Base-by-base conservation (phyloP, 2,113 vertebrate genomes). In the Anolis sagrei region DNA sequence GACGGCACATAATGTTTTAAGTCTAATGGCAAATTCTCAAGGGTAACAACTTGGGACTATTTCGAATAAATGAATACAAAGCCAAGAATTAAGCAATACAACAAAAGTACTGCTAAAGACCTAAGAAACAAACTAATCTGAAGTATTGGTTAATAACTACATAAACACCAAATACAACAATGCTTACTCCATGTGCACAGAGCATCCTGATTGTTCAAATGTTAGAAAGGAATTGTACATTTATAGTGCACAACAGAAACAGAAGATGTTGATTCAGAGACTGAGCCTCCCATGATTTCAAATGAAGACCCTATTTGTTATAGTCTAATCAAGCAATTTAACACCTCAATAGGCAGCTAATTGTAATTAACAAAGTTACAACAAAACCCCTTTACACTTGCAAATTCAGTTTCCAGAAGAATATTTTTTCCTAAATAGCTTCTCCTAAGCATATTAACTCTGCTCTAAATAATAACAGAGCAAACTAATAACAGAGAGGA, bases 141-240 rank as follows among this genome's bases (percentile, higher is more conserved):
- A 93, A 94, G 93, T 84, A 94, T 9, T 89, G 89, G 79, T 86
- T 87, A 92, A 90, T 80, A 88, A 85, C 92, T 92, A 86, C 75
- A 89, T 80, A 91, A 88, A 84, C 87, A 95, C 88, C 19, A 44
- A 64, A 95, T 18, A 73, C 39, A 32, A 27, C 25, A 84, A 25
- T 68, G 74, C 16, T 68, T 32, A 54, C 62, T 69, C 62, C n/a
- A 54, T 77, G 36, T 49, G n/a, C 58, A 29, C 51, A 74, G 39
- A 29, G 69, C 11, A 49, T 61, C 58, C 68, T 73, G 68, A 32
- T 62, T 72, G 68, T 54, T 14, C 95, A 95, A 95, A 96, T 96
- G 95, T 96, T 95, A 36, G 51, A 77, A 34, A 44, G 34, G 48
- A 72, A 73, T 62, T 62, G 64, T 61, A 72, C 25, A 61, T 34